These are phyloP conservation scores for Gulo gulo DNA, from an alignment of 2,113 vertebrate genomes.

Conservation along the genomic window DNA sequence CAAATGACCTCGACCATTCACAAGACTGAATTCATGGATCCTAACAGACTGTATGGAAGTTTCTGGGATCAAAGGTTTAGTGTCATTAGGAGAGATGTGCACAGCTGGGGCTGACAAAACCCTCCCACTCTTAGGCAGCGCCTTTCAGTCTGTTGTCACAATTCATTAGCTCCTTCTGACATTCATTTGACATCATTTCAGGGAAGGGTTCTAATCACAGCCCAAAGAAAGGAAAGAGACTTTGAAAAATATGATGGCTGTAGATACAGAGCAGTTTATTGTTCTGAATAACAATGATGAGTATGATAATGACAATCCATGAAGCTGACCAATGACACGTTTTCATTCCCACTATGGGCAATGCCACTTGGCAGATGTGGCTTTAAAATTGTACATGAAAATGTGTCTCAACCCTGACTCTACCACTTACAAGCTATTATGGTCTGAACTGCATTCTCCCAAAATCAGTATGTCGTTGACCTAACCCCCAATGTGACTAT, in stretches of 20 bases:
- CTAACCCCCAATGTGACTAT: not conserved
- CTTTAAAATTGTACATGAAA: not conserved
- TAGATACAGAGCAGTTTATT: not conserved
- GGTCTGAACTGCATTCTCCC: not conserved
- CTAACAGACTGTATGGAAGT: not conserved
- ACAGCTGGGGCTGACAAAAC: conserved; percentile 12
- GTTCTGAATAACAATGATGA: not conserved
- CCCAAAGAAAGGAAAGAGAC: not conserved
- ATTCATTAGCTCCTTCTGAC: conserved; percentile 63
- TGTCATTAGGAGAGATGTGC: conserved; percentile 32
- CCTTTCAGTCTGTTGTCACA: conserved; percentile 48
- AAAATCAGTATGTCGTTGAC: not conserved
- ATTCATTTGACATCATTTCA: conserved; percentile 55
- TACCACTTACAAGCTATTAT: not conserved
- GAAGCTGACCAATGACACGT: not conserved
- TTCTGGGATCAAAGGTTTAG: not conserved
- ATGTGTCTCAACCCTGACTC: not conserved
- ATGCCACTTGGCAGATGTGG: not conserved
- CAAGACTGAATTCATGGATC: not conserved
- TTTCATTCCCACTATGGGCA: not conserved
- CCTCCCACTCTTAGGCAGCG: not conserved
- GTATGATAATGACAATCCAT: not conserved
- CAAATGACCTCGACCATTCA: not conserved
- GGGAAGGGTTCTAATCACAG: conserved; percentile 15
- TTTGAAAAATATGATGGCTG: not conserved